phyloP scores from a whole-genome alignment of 2,888 invertebrate genomes.

The Melanophora roralis region DNA sequence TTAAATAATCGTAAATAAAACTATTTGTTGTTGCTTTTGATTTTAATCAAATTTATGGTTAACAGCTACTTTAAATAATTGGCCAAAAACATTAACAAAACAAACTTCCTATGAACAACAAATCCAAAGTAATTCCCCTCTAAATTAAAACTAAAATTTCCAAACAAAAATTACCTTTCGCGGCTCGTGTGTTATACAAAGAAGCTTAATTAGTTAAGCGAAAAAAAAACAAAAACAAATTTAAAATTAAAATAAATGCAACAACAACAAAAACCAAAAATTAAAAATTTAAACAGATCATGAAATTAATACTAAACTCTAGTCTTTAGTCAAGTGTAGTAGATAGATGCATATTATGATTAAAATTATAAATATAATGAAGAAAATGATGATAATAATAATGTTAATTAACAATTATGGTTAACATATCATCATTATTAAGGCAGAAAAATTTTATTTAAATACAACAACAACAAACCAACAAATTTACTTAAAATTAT shows the following conservation, averaged over 20 bases:
- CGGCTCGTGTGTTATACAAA: conserved; percentile 54
- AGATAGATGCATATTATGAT: conserved; percentile 35
- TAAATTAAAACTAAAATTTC: conserved; percentile 1
- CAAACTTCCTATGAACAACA: conserved; percentile 27
- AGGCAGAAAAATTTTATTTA: neutral
- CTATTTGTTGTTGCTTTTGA: neutral
- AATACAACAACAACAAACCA: neutral
- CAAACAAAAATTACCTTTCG: conserved; percentile 29
- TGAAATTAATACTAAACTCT: conserved; percentile 33
- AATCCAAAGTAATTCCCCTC: neutral
- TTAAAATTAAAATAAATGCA: neutral
- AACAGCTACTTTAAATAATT: conserved; percentile 47
- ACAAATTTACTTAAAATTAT: conserved; percentile 48
- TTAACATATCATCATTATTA: conserved; percentile 41
- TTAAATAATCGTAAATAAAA: neutral
- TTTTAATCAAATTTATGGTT: neutral
- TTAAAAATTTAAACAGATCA: conserved; percentile 47
- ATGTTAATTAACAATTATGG: conserved; percentile 2
- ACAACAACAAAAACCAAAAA: conserved; percentile 19
- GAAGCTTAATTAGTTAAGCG: too few species aligned
- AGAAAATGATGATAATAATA: neutral
- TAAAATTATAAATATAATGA: neutral
- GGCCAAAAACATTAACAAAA: conserved; percentile 2
- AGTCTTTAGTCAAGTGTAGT: conserved; percentile 52
- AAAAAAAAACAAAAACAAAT: conserved; percentile 36